These are phyloP conservation scores for Turritopsis dohrnii DNA, from an alignment of 30 jellyfish, hydroid and myxozoan species.

Conservation along the genomic window DNA sequence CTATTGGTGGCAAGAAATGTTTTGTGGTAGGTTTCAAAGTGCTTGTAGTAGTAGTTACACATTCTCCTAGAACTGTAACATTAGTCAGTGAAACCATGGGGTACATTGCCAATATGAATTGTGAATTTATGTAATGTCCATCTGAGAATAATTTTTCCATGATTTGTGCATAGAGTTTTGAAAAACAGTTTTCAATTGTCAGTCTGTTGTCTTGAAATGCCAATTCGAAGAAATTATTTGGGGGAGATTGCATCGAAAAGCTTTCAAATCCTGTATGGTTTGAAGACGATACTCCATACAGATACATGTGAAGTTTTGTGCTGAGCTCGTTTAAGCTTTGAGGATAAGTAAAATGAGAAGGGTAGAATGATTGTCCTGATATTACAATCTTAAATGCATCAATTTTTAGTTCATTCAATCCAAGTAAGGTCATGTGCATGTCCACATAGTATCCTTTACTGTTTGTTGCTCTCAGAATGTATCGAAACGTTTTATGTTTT, in stretches of 20 bases:
- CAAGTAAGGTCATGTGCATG: not conserved
- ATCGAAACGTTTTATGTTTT: not conserved
- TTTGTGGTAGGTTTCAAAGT: not conserved
- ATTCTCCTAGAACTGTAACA: not conserved
- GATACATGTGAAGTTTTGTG: not conserved
- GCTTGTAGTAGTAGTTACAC: not conserved
- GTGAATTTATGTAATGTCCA: not conserved
- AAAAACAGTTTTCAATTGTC: not conserved
- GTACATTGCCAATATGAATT: not conserved
- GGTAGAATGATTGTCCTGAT: not conserved
- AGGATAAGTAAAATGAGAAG: not conserved
- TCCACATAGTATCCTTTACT: constrained; percentile 8
- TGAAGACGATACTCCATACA: not conserved
- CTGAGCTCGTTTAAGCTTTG: not conserved
- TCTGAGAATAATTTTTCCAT: not conserved
- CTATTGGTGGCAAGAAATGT: not conserved
- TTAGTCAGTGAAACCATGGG: not conserved
- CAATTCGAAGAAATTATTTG: not conserved
- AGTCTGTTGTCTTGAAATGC: not conserved
- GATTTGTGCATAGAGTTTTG: not conserved
- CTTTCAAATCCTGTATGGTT: not conserved
- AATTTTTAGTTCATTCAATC: not conserved
- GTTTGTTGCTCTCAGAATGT: not conserved
- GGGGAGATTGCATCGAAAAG: not conserved
- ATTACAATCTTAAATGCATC: not conserved